Evolutionary conservation across 2,888 invertebrate genomes (phyloP).

Genomic region (Meiosimyza decipiens): DNA sequence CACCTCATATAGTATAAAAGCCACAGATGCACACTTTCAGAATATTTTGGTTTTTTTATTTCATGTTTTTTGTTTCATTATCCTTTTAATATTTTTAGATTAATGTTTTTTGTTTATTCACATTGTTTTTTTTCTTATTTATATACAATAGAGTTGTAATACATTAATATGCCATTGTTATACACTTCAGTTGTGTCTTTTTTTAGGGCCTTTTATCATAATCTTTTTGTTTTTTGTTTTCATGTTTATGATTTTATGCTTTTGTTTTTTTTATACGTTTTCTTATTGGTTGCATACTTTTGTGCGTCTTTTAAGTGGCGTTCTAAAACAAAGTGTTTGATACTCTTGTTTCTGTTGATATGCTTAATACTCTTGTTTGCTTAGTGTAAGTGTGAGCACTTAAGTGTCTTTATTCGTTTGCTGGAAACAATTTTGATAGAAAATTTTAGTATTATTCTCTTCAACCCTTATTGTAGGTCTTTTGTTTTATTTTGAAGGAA

Average conservation of each 20-base stretch:
- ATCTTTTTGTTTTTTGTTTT: too few relatives aligned
- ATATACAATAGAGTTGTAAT: conserved; percentile 8
- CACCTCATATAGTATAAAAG: background rate
- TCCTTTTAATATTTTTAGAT: conserved; percentile 4
- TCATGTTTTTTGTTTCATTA: conserved; percentile 6
- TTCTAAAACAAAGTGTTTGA: background rate
- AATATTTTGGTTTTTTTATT: background rate
- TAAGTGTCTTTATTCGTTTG: conserved; percentile 1
- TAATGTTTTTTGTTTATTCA: conserved; percentile 27
- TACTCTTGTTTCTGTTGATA: conserved; percentile 31
- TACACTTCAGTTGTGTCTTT: too few relatives aligned
- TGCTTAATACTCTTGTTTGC: conserved; percentile 36
- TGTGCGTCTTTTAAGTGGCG: background rate
- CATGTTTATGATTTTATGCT: background rate
- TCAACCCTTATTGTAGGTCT: background rate
- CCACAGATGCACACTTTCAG: background rate
- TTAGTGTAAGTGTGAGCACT: conserved; percentile 1
- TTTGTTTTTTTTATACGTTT: conserved; percentile 33
- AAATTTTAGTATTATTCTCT: conserved; percentile 10
- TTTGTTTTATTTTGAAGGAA: too few relatives aligned
- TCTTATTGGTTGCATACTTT: conserved; percentile 13
- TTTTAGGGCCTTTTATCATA: too few relatives aligned
- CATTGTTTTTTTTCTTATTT: conserved; percentile 17
- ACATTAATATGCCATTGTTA: too few relatives aligned
- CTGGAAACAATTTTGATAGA: conserved; percentile 28